Evolutionary conservation across 2,888 invertebrate species (phyloP), one percentile per base, ranked within the genome.

Genomic region (Spilarctia lutea): DNA sequence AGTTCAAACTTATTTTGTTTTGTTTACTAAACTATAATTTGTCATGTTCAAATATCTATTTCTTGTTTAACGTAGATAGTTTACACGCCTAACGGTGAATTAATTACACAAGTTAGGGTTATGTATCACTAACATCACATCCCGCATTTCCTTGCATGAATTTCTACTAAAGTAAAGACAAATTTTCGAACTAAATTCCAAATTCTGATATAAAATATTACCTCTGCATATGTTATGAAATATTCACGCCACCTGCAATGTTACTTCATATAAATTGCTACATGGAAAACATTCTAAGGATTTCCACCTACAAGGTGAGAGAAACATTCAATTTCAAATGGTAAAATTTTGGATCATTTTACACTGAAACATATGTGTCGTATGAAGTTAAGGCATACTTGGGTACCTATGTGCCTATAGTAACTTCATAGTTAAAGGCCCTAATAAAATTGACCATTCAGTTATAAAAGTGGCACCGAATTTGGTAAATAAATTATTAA

Each of bases 151-250:
- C 84, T 79, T 79, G 75, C 78, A 71, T 66, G 72, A 75, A 85
- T 85, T 85, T 80, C 77, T 75, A 68, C 71, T 79, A 71, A 77
- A 84, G 84, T 84, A 69, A 75, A 83, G 87, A 88, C 86, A 88
- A 89, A 90, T 90, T 90, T 88, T 84, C 82, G 85, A 87, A 87
- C 85, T 83, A 83, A 84, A 88, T 88, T 88, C 88, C 84, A 79
- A 75, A 69, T 74, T 77, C 76, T 69, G 75, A 79, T 80, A 83
- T 86, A 81, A 89, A 87, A 88, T 88, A 88, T 88, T 78, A 79
- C 86, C 76, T 84, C 85, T 87, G 85, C 87, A 87, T 88, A 85
- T 85, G 83, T 80, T 73, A 75, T 87, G 84, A 88, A 86, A 87
- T 89, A 88, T 90, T 82, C 77, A 78, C 81, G 85, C 83, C 86